Evolutionary conservation across 2,888 invertebrate genomes (phyloP).

Genomic region (Frankliniella intonsa): DNA sequence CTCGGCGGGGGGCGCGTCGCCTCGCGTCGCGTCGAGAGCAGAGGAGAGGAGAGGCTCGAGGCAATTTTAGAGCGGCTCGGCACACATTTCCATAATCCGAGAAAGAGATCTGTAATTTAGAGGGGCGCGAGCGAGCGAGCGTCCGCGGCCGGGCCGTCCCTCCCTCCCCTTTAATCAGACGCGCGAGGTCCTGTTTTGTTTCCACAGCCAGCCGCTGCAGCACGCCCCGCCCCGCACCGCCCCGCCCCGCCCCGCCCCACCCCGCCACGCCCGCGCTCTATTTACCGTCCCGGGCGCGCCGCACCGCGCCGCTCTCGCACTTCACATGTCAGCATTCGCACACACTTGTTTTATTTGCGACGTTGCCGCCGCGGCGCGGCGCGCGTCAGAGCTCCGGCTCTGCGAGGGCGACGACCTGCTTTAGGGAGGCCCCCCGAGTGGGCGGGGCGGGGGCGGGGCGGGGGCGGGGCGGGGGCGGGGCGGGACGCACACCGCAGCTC

Average conservation of each 20-base stretch:
- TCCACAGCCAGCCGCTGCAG: background rate
- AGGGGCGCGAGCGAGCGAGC: background rate
- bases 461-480: background rate
- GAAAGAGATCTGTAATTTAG: too few relatives aligned
- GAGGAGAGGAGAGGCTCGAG: too few relatives aligned
- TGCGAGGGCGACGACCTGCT: background rate
- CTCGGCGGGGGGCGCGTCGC: too few relatives aligned
- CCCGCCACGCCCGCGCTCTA: too few relatives aligned
- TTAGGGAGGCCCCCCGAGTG: background rate
- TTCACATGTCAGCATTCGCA: background rate
- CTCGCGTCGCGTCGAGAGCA: too few relatives aligned
- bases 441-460: background rate
- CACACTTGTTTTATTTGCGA: conserved; percentile 19
- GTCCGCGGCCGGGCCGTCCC: background rate
- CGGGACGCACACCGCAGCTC: background rate
- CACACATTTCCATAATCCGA: too few relatives aligned
- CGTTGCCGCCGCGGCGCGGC: background rate
- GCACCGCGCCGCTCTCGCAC: background rate
- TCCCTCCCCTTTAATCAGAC: background rate
- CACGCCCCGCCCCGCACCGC: too few relatives aligned
- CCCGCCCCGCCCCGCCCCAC: too few relatives aligned
- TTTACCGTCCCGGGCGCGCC: too few relatives aligned
- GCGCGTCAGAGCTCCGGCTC: too few relatives aligned
- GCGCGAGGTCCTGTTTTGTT: background rate
- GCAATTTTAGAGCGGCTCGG: too few relatives aligned